Percentiles rank a stretch among this genome's conserved stretches.
These are phyloP conservation scores for Chionis minor DNA, from an alignment of 2,113 vertebrate species.

Conservation along the genomic window DNA sequence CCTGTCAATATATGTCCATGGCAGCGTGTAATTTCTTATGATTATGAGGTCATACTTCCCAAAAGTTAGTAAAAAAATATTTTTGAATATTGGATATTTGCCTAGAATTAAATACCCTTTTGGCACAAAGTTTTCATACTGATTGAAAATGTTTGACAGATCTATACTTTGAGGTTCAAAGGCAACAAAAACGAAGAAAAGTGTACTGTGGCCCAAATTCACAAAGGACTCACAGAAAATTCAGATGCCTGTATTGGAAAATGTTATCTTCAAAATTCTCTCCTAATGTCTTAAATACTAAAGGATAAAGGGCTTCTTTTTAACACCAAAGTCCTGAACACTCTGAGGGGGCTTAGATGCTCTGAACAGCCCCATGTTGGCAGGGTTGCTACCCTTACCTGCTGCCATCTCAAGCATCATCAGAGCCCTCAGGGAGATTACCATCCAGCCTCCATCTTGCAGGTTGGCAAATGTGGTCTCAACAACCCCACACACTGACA, in stretches of 20 bases:
- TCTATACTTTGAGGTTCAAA: not conserved
- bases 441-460: rapidly evolving
- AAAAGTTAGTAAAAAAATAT: not conserved
- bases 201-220: not conserved
- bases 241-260: not conserved
- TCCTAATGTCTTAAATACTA: not conserved
- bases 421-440: not conserved
- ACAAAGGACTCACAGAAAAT: not conserved
- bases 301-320: not conserved
- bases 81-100: not conserved
- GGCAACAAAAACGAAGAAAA: not conserved
- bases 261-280: not conserved
- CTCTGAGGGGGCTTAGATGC: not conserved
- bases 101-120: not conserved
- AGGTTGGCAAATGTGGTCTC: rapidly evolving
- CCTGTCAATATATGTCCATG: not conserved
- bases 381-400: not conserved
- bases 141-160: not conserved
- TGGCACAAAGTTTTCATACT: not conserved
- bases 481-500: not conserved
- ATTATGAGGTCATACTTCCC: not conserved
- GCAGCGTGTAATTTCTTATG: not conserved
- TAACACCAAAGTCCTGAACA: not conserved
- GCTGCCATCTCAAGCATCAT: not conserved
- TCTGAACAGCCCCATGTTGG: not conserved